Base-by-base conservation (phyloP, 2,797 vertebrate species). In the Sebastolobus altivelis region DNA sequence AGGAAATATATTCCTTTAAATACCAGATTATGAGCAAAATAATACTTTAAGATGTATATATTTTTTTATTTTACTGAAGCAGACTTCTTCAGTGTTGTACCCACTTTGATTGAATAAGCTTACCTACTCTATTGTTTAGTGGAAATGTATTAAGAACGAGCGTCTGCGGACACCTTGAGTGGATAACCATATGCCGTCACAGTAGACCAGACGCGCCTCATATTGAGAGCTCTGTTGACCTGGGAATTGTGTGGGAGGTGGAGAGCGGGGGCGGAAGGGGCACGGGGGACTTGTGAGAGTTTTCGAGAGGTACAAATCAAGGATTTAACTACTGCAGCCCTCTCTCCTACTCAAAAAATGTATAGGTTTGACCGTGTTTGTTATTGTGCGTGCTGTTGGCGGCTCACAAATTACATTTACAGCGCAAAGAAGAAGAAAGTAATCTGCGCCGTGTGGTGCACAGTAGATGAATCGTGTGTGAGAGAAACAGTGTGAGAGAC, bases 131-230 rank as follows among this genome's bases (percentile, higher is more conserved):
- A 35, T 89, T 92, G 88, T 91, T 93, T 92, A 92, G 89, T 87
- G 81, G 78, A 86, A 90, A 88, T 77, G 87, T 89, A 90, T 92
- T 87, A 92, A 89, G 90, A 87, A 90, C 55, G 82, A 89, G 86
- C 80, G 88, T 93, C 92, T 92, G 81, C 55, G 88, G 92, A 94
- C 92, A 90, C 92, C 87, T 90, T 95, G 90, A 96, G 94, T 93
- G 95, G 94, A 95, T 96, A 96, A 95, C 94, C 96, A 96, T 95
- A 95, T 95, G 95, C 94, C 94, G 94, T 94, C 95, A 95, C 92
- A 93, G 92, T 87, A 94, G 93, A 94, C 94, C 93, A 95, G 91
- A 91, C 93, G 87, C 71, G 92, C 91, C 93, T 94, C 91, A 92
- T 93, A 93, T 94, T 91, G 92, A 93, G 94, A 90, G 92, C 93